Conservation (phyloP, 1,140 invertebrate genomes). For the Drosophila auraria region DNA sequence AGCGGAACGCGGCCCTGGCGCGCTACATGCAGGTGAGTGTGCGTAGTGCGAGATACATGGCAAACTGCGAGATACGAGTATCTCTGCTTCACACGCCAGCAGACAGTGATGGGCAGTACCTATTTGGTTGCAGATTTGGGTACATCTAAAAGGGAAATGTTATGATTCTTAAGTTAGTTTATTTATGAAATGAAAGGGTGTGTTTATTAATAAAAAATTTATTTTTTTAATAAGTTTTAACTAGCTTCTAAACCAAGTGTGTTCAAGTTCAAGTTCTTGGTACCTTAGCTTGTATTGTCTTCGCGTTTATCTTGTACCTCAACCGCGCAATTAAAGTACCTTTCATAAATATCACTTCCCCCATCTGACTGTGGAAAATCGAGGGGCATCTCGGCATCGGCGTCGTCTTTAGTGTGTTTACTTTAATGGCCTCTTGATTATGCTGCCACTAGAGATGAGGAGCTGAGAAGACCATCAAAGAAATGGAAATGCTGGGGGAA, state of each 20-base stretch:
- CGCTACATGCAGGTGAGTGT: slow-evolving; percentile 83
- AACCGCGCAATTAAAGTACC: slow-evolving; percentile 1
- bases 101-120: background rate
- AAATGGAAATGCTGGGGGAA: slow-evolving; percentile 21
- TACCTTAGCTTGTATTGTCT: background rate
- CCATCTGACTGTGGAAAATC: background rate
- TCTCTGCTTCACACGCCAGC: background rate
- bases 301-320: background rate
- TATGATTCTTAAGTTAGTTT: no score
- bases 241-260: background rate
- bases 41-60: slow-evolving; percentile 44
- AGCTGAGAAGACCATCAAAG: slow-evolving; percentile 39
- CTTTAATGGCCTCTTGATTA: slow-evolving; percentile 78
- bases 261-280: no score
- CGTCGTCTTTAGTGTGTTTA: slow-evolving; percentile 51
- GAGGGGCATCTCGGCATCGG: slow-evolving; percentile 18
- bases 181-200: no score
- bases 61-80: slow-evolving; percentile 13
- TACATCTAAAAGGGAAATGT: background rate
- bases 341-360: slow-evolving; percentile 22
- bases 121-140: background rate
- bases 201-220: background rate
- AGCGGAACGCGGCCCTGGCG: slow-evolving; percentile 75
- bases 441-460: slow-evolving; percentile 27
- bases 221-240: background rate